Evolutionary conservation across 1,140 invertebrate genomes (phyloP), one percentile per base, ranked within the genome.

Genomic region (Drosophila murphyi): DNA sequence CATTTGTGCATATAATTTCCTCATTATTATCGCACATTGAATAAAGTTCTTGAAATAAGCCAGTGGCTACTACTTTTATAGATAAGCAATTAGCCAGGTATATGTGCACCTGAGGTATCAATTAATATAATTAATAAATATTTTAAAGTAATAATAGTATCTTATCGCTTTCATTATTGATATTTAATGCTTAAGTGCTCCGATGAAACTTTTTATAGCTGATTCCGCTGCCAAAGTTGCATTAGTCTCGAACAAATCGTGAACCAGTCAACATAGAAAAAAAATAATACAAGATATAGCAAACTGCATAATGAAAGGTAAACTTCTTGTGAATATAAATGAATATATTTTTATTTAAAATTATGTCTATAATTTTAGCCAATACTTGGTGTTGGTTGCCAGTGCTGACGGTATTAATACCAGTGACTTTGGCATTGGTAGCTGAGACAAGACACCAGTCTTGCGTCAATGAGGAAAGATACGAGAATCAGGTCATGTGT

Each of bases 401-500:
- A 3, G 32, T 59, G 59, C 47, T 64, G 2, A n/a, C 60, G 29
- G 48, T 61, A 0, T 6, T 76, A n/a, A 6, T 60, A 32, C 55
- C 54, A 8, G 6, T 35, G 4, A 20, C 8, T 0, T 45, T 65
- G 34, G 56, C 60, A 3, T 4, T 54, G 60, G 59, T 4, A 37
- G 59, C 28, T 20, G 63, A 82, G 34, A 29, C 61, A 3, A 29
- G 29, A 12, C 76, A 80, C 29, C 50, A 70, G 45, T 56, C 78
- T 3, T 91, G 89, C 55, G 55, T 79, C 45, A 91, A 88, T 68
- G 89, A 91, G 62, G 7, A 82, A 28, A 52, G 89, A 0, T 83
- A 82, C 8, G 78, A 82, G 60, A 91, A 91, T 57, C 81, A 88
- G 51, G 60, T 62, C 20, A 89, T 85, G 70, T 91, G 89, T 43